phyloP scores from a whole-genome alignment of 2,888 invertebrate genomes.

The Lasius platythorax region DNA sequence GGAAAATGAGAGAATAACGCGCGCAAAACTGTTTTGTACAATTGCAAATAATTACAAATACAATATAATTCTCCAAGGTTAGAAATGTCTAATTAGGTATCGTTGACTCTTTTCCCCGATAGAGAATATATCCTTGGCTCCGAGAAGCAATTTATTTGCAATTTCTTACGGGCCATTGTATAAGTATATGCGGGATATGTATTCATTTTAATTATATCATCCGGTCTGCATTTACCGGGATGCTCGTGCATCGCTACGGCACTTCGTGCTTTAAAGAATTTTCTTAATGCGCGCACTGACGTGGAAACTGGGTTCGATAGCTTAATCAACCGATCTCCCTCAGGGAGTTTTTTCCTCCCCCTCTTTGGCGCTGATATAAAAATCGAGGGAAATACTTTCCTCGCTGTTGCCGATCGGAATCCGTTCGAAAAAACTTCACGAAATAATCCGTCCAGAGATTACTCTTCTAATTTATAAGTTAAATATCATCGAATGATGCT shows the following conservation, averaged over 20 bases:
- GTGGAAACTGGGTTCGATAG: conserved; percentile 66
- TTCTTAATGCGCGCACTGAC: conserved; percentile 36
- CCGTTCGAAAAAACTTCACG: not conserved
- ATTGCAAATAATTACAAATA: not conserved
- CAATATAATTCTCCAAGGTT: not conserved
- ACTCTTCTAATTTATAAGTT: conserved; percentile 13
- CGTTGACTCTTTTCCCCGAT: not conserved
- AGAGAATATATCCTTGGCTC: not conserved
- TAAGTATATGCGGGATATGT: not conserved
- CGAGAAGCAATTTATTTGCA: conserved; percentile 17
- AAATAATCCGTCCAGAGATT: conserved; percentile 9
- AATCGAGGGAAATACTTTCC: conserved; percentile 42
- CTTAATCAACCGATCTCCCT: conserved; percentile 69
- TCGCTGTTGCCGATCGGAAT: conserved; percentile 13
- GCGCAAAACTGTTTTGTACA: not conserved
- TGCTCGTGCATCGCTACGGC: not conserved
- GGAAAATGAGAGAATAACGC: not conserved
- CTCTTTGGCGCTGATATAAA: conserved; percentile 51
- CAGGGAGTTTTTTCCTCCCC: conserved; percentile 51
- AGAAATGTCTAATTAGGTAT: not conserved
- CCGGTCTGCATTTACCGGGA: conserved; percentile 11
- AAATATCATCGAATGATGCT: not conserved
- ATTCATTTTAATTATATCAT: conserved; percentile 33
- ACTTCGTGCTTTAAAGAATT: conserved; percentile 37
- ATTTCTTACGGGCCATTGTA: conserved; percentile 7